Percentiles rank a stretch among this genome's conserved stretches.
phyloP scores from a whole-genome alignment of 2,888 invertebrate species.

The Tetropium fuscum region DNA sequence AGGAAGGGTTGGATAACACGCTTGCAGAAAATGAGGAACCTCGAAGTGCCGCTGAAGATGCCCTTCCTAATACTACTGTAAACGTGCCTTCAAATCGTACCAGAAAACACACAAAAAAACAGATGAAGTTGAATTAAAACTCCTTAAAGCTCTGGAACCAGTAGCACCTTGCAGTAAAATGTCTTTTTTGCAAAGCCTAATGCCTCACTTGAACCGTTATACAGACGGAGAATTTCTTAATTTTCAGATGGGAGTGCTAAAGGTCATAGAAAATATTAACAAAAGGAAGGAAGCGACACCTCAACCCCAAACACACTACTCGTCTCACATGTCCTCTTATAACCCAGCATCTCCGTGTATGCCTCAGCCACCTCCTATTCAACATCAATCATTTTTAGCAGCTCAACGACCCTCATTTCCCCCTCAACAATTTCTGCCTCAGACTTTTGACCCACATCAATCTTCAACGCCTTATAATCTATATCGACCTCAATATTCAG shows the following conservation, averaged over 20 bases:
- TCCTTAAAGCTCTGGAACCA: slow-evolving; percentile 2
- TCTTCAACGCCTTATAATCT: slow-evolving; percentile 2
- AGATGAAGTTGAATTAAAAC: slow-evolving; percentile 1
- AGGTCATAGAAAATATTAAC: background rate
- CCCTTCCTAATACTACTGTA: slow-evolving; percentile 1
- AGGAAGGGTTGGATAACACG: slow-evolving; percentile 3
- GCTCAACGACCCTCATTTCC: background rate
- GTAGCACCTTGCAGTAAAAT: background rate
- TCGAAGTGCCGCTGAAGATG: background rate
- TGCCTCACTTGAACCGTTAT: background rate
- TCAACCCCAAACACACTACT: background rate
- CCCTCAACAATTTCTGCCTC: background rate
- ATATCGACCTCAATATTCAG: background rate
- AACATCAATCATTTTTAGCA: background rate
- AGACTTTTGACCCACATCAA: background rate
- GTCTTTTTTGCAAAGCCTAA: background rate
- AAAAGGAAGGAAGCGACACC: slow-evolving; percentile 2
- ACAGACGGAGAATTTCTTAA: background rate
- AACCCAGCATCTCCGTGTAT: background rate
- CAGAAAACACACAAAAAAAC: slow-evolving; percentile 1
- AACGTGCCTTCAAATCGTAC: slow-evolving; percentile 3
- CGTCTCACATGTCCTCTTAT: slow-evolving; percentile 2
- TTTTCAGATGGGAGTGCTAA: background rate
- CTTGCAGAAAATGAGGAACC: background rate
- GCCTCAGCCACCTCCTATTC: slow-evolving; percentile 3